Evolutionary conservation across 2,113 vertebrate species (phyloP), one percentile per base, ranked within the genome.

Genomic region (Mormoops blainvillei): DNA sequence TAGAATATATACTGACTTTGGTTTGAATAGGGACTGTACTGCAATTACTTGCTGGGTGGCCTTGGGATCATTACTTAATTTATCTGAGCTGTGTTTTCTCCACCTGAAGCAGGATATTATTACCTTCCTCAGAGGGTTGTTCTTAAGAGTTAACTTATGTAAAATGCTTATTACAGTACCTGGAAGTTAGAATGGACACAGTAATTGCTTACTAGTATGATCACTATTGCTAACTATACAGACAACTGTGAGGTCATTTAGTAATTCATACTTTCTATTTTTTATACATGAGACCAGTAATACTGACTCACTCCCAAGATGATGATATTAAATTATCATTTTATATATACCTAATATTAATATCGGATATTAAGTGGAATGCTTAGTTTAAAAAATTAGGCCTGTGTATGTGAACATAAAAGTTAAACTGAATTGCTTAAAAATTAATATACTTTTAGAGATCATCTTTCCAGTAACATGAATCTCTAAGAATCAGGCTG

Each of bases 371-470:
- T 65, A 33, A 65, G 26, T 68, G 41, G 63, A 77, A 80, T 15
- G 22, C 4, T 90, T 19, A 28, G 31, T 70, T 84, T 84, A 77
- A 68, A 94, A 92, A 65, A 26, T 67, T 67, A 70, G 15, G 15
- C 5, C 20, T 41, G 73, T 20, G 5, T 28, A 73, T 7, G 24
- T 22, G 16, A 76, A 77, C 20, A 73, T 74, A n/a, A 56, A 81
- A 65, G 58, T 87, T 67, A 89, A 84, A 78, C 2, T 81, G 92
- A 87, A 74, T 54, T 52, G 50, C 65, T 97, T 41, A 95, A 78
- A 85, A 36, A 38, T 80, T 24, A 83, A 92, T 65, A 94, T 84
- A 74, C 19, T 45, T 96, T 91, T 56, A 68, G 56, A 54, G 71
- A 58, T 85, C 45, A 78, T 12, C n/a, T 81, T 95, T 71, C 67